Base-by-base conservation (phyloP, 2,113 vertebrate genomes). In the Protobothrops mucrosquamatus region DNA sequence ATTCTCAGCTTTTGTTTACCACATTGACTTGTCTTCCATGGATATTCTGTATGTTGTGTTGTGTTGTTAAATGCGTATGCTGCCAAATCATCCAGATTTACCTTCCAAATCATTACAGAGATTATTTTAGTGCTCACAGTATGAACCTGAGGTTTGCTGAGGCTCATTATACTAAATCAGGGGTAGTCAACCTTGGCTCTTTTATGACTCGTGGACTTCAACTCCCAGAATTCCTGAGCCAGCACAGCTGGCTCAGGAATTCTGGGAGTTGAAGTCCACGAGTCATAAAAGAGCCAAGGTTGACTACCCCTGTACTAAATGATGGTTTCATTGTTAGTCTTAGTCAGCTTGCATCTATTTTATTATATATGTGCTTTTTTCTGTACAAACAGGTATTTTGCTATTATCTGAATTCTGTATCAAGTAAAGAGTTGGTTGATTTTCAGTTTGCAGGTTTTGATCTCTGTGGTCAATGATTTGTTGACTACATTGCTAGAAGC, bases 381-480 rank as follows among this genome's bases (percentile, higher is more conserved):
- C 64, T 48, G 0, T 39, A 39, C 43, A 56, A 29, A 12, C 1
- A 2, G n/a, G 18, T 64, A 91, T 54, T 89, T 24, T 81, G 34
- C 8, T 9, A 56, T 24, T 59, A 22, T 34, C 4, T 90, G 39
- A 43, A 87, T 89, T 54, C 85, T 90, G 74, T 18, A 26, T 52
- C 91, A 10, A 81, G 87, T 89, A 91, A 34, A 88, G 89, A 51
- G 22, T 23, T 92, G 26, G 4, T 10, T 0, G 3, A 93, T 85
- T 95, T 94, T 90, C 93, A 99, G 99, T 95, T 98, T 99, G n/a
- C 98, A 98, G 96, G 96, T 98, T 95, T 97, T 99, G 85, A 97
- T 98, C 56, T 96, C 96, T 93, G 97, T 98, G 43, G 98, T 98
- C 6, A 96, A 97, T 92, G 98, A 97, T 89, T 93, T 99, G 89